Percentiles rank a stretch among this genome's conserved stretches.
phyloP scores from a whole-genome alignment of 2,797 vertebrate genomes.

The Rhadinocentrus ornatus region DNA sequence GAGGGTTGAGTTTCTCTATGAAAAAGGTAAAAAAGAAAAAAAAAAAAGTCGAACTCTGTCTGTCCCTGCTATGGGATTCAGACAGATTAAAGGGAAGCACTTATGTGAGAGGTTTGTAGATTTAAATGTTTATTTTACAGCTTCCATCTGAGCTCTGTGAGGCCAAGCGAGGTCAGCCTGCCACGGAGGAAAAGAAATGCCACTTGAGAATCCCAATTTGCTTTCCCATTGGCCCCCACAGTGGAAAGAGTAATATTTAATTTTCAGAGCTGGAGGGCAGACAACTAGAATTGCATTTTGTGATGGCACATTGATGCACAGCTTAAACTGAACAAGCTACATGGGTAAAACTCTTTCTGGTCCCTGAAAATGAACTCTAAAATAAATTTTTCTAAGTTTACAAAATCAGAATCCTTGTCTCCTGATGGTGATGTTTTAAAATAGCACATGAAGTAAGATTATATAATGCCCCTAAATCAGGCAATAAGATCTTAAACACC shows the following conservation, averaged over 20 bases:
- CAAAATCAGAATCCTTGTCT: background rate
- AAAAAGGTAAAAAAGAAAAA: too few relatives aligned
- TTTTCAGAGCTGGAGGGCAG: slow-evolving; percentile 1
- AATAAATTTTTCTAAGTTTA: slow-evolving; percentile 23
- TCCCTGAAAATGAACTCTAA: slow-evolving; percentile 15
- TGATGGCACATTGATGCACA: slow-evolving; percentile 17
- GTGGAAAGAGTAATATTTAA: slow-evolving; percentile 9
- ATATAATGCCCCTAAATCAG: slow-evolving; percentile 6
- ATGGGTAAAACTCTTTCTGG: slow-evolving; percentile 4
- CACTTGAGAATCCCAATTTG: slow-evolving; percentile 25
- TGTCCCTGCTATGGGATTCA: slow-evolving; percentile 23
- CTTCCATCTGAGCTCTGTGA: slow-evolving; percentile 19
- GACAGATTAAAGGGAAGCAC: slow-evolving; percentile 63
- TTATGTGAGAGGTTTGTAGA: slow-evolving; percentile 51
- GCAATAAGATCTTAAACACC: slow-evolving; percentile 18
- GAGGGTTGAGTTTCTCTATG: slow-evolving; percentile 65
- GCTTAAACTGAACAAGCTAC: background rate
- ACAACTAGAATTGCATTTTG: slow-evolving; percentile 5
- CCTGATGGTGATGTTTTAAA: slow-evolving; percentile 3
- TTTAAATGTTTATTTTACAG: slow-evolving; percentile 66
- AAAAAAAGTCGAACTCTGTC: slow-evolving; percentile 31
- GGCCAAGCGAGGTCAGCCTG: slow-evolving; percentile 33
- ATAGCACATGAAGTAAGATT: background rate
- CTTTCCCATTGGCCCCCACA: slow-evolving; percentile 9
- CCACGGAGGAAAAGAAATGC: slow-evolving; percentile 11